Evolutionary conservation across 2,797 vertebrate species (phyloP), one percentile per base, ranked within the genome.

Genomic region (Semotilus atromaculatus): DNA sequence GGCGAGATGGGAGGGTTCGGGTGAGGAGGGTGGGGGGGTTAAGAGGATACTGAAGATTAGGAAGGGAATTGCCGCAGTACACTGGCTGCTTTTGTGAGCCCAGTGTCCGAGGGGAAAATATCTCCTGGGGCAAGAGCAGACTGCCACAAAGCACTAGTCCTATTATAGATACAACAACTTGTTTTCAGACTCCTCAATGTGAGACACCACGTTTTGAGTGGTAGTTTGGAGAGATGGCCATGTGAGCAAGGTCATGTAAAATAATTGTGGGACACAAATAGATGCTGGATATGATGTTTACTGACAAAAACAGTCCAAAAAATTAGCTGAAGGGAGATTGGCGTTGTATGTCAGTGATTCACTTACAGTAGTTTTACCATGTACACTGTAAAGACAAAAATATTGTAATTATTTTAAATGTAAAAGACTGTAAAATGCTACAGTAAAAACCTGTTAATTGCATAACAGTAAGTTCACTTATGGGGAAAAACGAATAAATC

Each of bases 31-130:
- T 81, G n/a, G 72, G 66, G 84, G 29, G 88, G 86, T 87, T 91
- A 92, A 90, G 90, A 90, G 91, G 90, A 92, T 89, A 89, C 83
- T 83, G 81, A 81, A 90, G 90, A 91, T 90, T 90, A 91, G 78
- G 86, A 89, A 83, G 86, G 88, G 80, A 86, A 89, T 84, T 87
- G 88, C 87, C 73, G 80, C 82, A 89, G 53, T 85, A 91, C 90
- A 92, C 90, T 91, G 91, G 87, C 82, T 84, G 87, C 90, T 91
- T 90, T 90, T 90, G 90, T 91, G 88, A 89, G 76, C 83, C 84
- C 88, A 78, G 85, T 88, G 89, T 90, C 86, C 85, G 66, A 88
- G 84, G 85, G 85, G 86, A 84, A 82, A 87, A 89, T 86, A 84
- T 89, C 88, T 89, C 90, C 88, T 64, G 90, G 81, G 90, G 89